Conservation (phyloP, 2,797 vertebrate species). For the Danionella dracula region DNA sequence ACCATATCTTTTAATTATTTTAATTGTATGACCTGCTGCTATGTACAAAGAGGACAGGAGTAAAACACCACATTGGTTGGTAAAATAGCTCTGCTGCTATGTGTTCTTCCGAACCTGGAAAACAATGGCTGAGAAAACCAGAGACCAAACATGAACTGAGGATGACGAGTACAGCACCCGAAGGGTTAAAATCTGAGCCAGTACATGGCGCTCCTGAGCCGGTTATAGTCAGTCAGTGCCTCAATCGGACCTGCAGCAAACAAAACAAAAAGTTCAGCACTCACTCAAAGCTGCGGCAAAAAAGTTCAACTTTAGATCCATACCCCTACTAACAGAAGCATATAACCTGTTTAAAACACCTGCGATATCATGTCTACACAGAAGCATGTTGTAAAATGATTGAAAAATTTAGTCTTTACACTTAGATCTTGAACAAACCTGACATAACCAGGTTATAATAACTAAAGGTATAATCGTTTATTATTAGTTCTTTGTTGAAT, state of each 20-base stretch:
- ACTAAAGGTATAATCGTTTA: no score
- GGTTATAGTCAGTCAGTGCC: slow-evolving; percentile 94
- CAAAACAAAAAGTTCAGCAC: neutral
- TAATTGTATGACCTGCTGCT: slow-evolving; percentile 64
- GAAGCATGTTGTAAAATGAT: no score
- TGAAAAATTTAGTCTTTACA: no score
- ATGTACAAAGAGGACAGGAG: slow-evolving; percentile 74
- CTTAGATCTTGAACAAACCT: no score
- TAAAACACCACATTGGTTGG: slow-evolving; percentile 60
- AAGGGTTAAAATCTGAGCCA: slow-evolving; percentile 84
- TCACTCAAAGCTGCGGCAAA: neutral
- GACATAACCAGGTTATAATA: no score
- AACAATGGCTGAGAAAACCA: neutral
- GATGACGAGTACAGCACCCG: slow-evolving; percentile 8
- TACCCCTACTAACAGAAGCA: no score
- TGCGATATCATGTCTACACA: no score
- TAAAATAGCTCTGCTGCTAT: slow-evolving; percentile 63
- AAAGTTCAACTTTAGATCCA: no score
- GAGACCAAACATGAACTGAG: neutral
- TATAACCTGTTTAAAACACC: no score
- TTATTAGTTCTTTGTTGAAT: no score
- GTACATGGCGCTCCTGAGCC: slow-evolving; percentile 92
- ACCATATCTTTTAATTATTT: no score
- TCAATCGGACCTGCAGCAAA: slow-evolving; percentile 83
- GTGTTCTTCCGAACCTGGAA: slow-evolving; percentile 19